A percentile compares a stretch with the other conserved stretches of the same genome.
Evolutionary conservation across 2,113 vertebrate species (phyloP).

Genomic region (Balaeniceps rex): DNA sequence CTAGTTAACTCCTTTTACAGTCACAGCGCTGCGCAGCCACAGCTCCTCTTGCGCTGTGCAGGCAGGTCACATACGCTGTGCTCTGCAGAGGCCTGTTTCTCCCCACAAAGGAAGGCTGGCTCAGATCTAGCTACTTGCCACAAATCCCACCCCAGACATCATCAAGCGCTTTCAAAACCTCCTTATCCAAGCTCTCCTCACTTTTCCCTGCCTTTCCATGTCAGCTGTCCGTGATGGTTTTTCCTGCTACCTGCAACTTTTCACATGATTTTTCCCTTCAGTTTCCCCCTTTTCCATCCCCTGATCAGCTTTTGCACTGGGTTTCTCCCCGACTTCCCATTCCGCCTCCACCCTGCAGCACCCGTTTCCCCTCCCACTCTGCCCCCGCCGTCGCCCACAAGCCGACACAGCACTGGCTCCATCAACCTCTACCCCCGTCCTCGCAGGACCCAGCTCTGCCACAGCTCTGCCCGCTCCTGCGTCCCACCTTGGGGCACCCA

Average conservation of each 20-base stretch:
- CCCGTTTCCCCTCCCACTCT: rapidly evolving
- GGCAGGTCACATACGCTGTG: background rate
- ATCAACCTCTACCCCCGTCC: background rate
- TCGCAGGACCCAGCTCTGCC: background rate
- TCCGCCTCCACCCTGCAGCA: background rate
- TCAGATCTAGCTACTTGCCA: background rate
- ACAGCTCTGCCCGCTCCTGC: background rate
- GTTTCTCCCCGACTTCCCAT: background rate
- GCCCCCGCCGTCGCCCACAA: background rate
- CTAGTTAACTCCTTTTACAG: constrained; percentile 4
- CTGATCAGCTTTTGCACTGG: background rate
- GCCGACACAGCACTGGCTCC: background rate
- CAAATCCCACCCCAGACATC: background rate
- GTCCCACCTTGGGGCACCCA: background rate
- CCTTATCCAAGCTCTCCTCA: background rate
- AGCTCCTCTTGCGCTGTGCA: background rate
- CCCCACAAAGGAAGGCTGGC: background rate
- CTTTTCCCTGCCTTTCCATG: background rate
- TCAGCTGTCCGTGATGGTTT: background rate
- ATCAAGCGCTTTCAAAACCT: background rate
- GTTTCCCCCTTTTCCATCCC: background rate
- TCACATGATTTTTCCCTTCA: background rate
- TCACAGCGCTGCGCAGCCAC: background rate
- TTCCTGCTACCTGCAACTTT: background rate
- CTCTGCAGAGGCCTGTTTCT: background rate